phyloP scores from a whole-genome alignment of 2,797 vertebrate genomes.

The Leptodactylus fallax region DNA sequence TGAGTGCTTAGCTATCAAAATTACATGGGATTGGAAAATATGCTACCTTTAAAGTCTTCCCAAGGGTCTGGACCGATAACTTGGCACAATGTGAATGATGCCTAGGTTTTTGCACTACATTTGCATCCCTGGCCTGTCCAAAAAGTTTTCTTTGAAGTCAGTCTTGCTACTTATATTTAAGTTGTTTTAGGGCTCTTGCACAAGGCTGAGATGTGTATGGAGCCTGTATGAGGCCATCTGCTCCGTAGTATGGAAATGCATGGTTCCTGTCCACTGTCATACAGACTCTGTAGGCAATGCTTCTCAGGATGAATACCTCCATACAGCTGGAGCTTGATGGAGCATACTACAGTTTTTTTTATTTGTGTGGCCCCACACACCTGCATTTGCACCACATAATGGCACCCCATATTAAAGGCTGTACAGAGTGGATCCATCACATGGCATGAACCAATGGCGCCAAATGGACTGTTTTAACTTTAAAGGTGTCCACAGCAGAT shows the following conservation, averaged over 20 bases:
- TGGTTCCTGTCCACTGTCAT: not conserved
- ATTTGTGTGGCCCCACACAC: too few relatives aligned
- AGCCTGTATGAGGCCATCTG: too few relatives aligned
- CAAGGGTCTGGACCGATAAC: constrained; percentile 42
- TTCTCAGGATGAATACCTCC: not conserved
- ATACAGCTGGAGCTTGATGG: not conserved
- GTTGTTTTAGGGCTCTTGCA: not conserved
- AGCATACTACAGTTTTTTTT: not conserved
- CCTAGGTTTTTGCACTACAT: not conserved
- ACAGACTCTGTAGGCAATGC: not conserved
- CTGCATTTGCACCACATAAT: too few relatives aligned
- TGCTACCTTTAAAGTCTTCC: constrained; percentile 36
- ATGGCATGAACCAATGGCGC: too few relatives aligned
- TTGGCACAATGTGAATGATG: constrained; percentile 37
- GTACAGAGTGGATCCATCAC: too few relatives aligned
- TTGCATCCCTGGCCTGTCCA: not conserved
- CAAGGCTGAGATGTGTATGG: not conserved
- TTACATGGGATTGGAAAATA: constrained; percentile 57
- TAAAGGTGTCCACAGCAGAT: too few relatives aligned
- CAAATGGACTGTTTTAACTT: too few relatives aligned
- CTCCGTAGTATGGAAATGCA: not conserved
- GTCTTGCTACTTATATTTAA: not conserved
- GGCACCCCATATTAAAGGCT: too few relatives aligned
- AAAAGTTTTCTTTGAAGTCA: not conserved
- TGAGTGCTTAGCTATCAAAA: constrained; percentile 62